Evolutionary conservation across 2,888 invertebrate genomes (phyloP).

Genomic region (Drosophila melanosoma): DNA sequence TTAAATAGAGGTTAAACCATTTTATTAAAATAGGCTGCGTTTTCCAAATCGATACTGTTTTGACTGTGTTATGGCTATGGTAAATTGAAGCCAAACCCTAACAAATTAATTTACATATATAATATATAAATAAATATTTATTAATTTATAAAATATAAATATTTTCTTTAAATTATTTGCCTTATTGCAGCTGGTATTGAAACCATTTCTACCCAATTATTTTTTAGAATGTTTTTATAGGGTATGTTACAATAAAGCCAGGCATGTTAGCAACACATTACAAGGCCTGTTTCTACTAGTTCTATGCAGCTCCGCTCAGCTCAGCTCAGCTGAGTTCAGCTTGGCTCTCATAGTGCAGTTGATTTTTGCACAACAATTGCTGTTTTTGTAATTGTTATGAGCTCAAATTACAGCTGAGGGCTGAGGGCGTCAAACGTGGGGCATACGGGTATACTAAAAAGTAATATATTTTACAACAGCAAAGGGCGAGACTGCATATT

Average conservation of each 20-base stretch:
- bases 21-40: not conserved
- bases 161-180: not conserved
- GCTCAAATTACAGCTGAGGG: conserved; percentile 67
- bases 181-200: not conserved
- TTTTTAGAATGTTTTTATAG: not conserved
- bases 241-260: conserved; percentile 21
- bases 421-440: conserved; percentile 9
- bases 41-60: not conserved
- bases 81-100: rapidly evolving
- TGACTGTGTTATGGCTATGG: not conserved
- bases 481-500: conserved; percentile 77
- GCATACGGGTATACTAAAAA: conserved; percentile 52
- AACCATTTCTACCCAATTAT: not conserved
- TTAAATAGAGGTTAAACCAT: not conserved
- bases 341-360: conserved; percentile 39
- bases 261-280: conserved; percentile 77
- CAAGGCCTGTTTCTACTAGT: conserved; percentile 35
- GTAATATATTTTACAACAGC: conserved; percentile 75
- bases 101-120: not conserved
- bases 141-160: not conserved
- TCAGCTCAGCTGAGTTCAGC: not conserved
- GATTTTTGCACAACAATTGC: conserved; percentile 65
- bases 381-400: conserved; percentile 79
- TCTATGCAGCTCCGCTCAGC: not conserved
- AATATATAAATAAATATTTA: too few relatives aligned